Percentiles rank a stretch among this genome's conserved stretches.
Evolutionary conservation across 2,888 invertebrate species (phyloP).

Genomic region (Nasonia oneida): DNA sequence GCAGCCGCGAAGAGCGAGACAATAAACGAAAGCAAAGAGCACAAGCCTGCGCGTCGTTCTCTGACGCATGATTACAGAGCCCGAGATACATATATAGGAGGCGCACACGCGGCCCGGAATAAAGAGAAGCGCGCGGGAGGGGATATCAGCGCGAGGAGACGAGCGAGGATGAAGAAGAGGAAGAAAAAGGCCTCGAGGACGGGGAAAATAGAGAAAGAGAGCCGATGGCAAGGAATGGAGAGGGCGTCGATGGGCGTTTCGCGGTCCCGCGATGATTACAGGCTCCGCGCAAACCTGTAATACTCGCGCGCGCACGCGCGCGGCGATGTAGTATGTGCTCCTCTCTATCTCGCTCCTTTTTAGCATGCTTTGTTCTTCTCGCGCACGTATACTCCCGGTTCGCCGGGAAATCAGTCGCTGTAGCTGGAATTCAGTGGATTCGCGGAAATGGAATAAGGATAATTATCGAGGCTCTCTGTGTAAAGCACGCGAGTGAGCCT

Average conservation of each 20-base stretch:
- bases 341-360: constrained; percentile 23
- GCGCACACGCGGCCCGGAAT: constrained; percentile 20
- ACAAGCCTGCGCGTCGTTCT: constrained; percentile 68
- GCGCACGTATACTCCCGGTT: constrained; percentile 15
- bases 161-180: constrained; percentile 60
- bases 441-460: constrained; percentile 50
- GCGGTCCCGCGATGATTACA: constrained; percentile 79
- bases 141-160: background rate
- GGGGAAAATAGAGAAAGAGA: constrained; percentile 1
- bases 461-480: constrained; percentile 46
- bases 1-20: constrained; percentile 63
- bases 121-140: constrained; percentile 44
- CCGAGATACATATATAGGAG: constrained; percentile 45
- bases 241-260: constrained; percentile 78
- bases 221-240: constrained; percentile 64
- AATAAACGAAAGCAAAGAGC: constrained; percentile 60
- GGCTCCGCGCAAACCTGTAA: constrained; percentile 75
- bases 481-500: too few relatives aligned
- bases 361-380: background rate
- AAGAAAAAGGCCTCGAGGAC: constrained; percentile 64
- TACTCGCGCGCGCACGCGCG: constrained; percentile 74
- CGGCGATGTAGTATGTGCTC: background rate
- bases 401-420: constrained; percentile 34
- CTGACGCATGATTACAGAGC: constrained; percentile 54
- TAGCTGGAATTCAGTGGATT: background rate